A percentile compares a stretch with the other conserved stretches of the same genome.
phyloP scores from a whole-genome alignment of 2,888 invertebrate genomes.

The Drosophila villosipedis region DNA sequence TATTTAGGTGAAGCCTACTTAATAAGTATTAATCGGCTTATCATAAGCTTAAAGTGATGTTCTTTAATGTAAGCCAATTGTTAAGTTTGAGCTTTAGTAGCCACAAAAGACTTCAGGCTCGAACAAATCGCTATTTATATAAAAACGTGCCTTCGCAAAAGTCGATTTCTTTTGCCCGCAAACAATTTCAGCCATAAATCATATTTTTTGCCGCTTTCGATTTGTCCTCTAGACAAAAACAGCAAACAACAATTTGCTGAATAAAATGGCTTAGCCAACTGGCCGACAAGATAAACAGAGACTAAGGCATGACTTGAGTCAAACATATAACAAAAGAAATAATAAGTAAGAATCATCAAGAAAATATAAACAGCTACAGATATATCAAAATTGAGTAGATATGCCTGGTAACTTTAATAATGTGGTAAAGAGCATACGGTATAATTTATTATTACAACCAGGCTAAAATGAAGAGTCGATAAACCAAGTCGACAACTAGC shows the following conservation, averaged over 20 bases:
- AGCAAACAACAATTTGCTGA: conserved; percentile 20
- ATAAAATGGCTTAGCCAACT: background rate
- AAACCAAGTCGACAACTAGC: background rate
- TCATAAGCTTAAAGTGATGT: background rate
- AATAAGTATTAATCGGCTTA: background rate
- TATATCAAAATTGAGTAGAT: background rate
- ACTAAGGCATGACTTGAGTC: conserved; percentile 9
- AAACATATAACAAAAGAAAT: conserved; percentile 12
- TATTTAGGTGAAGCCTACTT: background rate
- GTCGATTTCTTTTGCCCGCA: background rate
- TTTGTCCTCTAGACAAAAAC: conserved; percentile 7
- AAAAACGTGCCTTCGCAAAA: conserved; percentile 26
- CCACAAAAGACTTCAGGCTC: background rate
- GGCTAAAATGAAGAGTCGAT: background rate
- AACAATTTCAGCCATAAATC: conserved; percentile 15
- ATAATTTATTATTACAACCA: background rate
- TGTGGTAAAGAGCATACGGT: background rate
- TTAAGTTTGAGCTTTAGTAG: background rate
- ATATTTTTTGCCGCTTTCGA: conserved; percentile 24
- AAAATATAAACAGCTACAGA: background rate
- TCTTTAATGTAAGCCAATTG: background rate
- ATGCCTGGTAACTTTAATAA: background rate
- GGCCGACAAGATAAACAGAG: conserved; percentile 3
- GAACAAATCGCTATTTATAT: background rate
- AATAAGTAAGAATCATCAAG: background rate